A percentile compares a stretch with the other conserved stretches of the same genome.
Conservation (phyloP, 2,888 invertebrate species). For the Phyto melanocephala region DNA sequence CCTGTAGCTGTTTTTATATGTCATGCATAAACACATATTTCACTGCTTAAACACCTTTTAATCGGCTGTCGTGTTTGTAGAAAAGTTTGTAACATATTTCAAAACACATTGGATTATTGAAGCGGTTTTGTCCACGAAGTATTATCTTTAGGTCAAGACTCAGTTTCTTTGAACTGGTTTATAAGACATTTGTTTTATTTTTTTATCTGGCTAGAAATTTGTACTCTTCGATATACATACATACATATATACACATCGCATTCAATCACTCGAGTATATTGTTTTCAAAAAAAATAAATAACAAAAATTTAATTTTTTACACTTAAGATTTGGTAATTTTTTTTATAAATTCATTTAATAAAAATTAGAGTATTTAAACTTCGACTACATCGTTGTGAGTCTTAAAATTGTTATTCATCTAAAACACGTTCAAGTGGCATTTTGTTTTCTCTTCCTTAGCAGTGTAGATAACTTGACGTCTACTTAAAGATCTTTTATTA, state of each 20-base stretch:
- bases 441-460: background rate
- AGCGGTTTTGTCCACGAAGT: background rate
- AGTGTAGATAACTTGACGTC: slow-evolving; percentile 68
- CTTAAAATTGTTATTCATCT: background rate
- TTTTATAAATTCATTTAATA: too few relatives aligned
- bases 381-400: background rate
- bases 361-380: background rate
- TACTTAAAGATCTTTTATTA: slow-evolving; percentile 75
- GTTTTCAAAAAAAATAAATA: too few relatives aligned
- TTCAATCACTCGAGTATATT: too few relatives aligned
- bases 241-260: too few relatives aligned
- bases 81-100: background rate
- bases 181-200: too few relatives aligned
- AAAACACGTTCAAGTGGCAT: slow-evolving; percentile 24
- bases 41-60: background rate
- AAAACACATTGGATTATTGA: background rate
- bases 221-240: too few relatives aligned
- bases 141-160: background rate
- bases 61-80: background rate
- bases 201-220: too few relatives aligned
- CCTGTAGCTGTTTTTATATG: slow-evolving; percentile 36
- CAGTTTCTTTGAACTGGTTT: too few relatives aligned
- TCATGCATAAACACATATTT: background rate
- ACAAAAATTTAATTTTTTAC: too few relatives aligned
- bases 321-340: too few relatives aligned